Conservation (phyloP, 2,113 vertebrate species). For the Pleuronectes platessa region DNA sequence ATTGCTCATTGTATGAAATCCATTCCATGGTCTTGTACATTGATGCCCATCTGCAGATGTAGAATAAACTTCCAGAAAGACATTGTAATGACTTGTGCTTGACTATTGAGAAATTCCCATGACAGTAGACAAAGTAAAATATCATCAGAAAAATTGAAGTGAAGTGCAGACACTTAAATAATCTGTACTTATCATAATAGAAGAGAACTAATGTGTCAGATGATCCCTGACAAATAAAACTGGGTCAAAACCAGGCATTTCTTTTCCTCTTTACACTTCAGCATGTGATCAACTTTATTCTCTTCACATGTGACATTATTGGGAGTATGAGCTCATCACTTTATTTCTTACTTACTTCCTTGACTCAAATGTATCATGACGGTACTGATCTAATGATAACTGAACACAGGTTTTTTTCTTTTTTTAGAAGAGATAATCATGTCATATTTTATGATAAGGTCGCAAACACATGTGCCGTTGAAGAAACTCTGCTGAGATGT, state of each 20-base stretch:
- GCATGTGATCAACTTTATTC: not conserved
- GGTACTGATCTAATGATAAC: not conserved
- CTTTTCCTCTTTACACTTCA: not conserved
- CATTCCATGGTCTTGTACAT: too few species aligned
- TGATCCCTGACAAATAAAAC: not conserved
- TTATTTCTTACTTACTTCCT: constrained; percentile 15
- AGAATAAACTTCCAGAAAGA: too few species aligned
- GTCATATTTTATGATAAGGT: not conserved
- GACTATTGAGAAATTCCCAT: too few species aligned
- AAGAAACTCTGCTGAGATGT: constrained; percentile 40
- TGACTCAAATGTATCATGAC: constrained; percentile 26
- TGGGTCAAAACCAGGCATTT: not conserved
- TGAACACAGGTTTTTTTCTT: too few species aligned
- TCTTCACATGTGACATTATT: not conserved
- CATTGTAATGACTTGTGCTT: too few species aligned
- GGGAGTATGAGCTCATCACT: constrained; percentile 16
- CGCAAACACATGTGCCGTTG: not conserved
- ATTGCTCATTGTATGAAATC: too few species aligned
- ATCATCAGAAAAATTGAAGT: too few species aligned
- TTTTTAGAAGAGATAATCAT: not conserved
- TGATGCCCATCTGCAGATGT: too few species aligned
- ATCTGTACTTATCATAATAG: not conserved
- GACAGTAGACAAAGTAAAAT: too few species aligned
- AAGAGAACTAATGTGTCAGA: not conserved
- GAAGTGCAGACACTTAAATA: too few species aligned